Percentiles rank a stretch among this genome's conserved stretches.
These are phyloP conservation scores for Microctenopoma stevenorrisi DNA, from an alignment of 2,797 vertebrate genomes.

Conservation along the genomic window DNA sequence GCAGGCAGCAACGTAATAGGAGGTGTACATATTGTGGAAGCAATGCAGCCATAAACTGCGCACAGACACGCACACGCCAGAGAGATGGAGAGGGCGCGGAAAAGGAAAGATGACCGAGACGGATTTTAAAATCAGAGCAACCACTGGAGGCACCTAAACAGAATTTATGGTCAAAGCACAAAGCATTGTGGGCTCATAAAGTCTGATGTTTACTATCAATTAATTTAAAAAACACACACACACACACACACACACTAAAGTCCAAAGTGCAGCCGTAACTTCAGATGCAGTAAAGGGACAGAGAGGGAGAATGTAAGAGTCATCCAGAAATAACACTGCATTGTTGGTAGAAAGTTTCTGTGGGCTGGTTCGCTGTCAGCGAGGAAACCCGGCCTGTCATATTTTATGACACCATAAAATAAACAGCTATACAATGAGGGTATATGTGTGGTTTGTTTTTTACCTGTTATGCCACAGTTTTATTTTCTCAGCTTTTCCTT, in stretches of 20 bases:
- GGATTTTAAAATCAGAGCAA: slow-evolving; percentile 49
- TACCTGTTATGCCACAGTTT: slow-evolving; percentile 4
- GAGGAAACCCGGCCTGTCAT: slow-evolving; percentile 33
- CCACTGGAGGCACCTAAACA: slow-evolving; percentile 42
- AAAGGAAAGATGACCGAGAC: slow-evolving; percentile 23
- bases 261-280: slow-evolving; percentile 49
- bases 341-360: slow-evolving; percentile 27
- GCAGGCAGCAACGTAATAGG: slow-evolving; percentile 39
- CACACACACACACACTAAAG: slow-evolving; percentile 13
- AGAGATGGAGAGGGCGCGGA: slow-evolving; percentile 5
- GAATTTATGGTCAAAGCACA: slow-evolving; percentile 47
- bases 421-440: slow-evolving; percentile 3
- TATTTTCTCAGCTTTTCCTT: slow-evolving; percentile 18
- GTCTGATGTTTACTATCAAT: slow-evolving; percentile 61
- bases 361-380: slow-evolving; percentile 22
- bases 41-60: slow-evolving; percentile 38
- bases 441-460: slow-evolving; percentile 1
- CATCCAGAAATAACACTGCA: slow-evolving; percentile 41
- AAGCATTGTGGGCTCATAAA: slow-evolving; percentile 53
- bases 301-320: slow-evolving; percentile 13
- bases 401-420: slow-evolving; percentile 51
- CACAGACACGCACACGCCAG: not conserved
- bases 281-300: slow-evolving; percentile 40
- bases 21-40: slow-evolving; percentile 32
- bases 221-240: slow-evolving; percentile 28